Base-by-base conservation (phyloP, 2,888 invertebrate species). In the Ypsolopha scabrella region DNA sequence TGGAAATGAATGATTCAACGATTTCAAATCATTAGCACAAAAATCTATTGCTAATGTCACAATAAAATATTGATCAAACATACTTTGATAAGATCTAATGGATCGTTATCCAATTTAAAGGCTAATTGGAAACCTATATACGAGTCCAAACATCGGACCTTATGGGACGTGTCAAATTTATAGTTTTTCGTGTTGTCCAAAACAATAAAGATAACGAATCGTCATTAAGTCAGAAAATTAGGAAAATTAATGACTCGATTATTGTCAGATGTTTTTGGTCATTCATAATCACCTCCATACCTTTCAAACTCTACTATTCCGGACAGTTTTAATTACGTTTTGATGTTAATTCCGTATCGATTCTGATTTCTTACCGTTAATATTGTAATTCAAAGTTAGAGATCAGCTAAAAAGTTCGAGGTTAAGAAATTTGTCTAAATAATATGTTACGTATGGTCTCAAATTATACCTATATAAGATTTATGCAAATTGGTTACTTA, bases 401-500 rank as follows among this genome's bases (percentile, higher is more conserved):
- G 72, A 68, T 75, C 67, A 70, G 64, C 59, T 57, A 55, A 72
- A 67, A 66, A 70, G 70, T 70, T 57, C 60, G 58, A 69, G 67
- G 65, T 70, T 71, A 67, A 70, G 70, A 72, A 72, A 65, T 63
- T 64, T 63, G 60, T 70, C 68, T 73, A 74, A 80, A 80, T 75
- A 77, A 76, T 77, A 75, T 65, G 72, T 80, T 72, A 72, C 72
- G 71, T 67, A 67, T 60, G 63, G 62, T 63, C 66, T 62, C 62
- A 73, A 76, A 76, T 76, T 74, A 72, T 66, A n/a, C n/a, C n/a
- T n/a, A 75, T 73, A 63, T 64, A 62, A 67, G 67, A 67, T 72
- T 67, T 76, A 82, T 82, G 77, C 78, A 81, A 82, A 82, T 80
- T 57, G 56, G 57, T 59, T 56, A 58, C 56, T 75, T 75, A 73